Evolutionary conservation across 1,140 invertebrate species (phyloP), one percentile per base, ranked within the genome.

Genomic region (Phortica variegata): DNA sequence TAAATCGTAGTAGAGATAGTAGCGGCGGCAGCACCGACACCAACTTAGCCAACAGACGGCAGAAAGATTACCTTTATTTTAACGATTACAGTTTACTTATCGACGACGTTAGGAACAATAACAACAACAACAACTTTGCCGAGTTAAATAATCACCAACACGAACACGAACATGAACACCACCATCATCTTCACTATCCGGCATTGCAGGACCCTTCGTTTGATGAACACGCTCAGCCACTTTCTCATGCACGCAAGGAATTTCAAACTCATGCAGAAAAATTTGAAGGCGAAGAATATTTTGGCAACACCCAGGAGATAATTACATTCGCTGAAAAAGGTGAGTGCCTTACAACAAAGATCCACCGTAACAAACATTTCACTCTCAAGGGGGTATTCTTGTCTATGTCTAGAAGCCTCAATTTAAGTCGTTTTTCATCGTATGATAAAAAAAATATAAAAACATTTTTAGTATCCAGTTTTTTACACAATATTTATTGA

Each of bases 251-350:
- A n/a, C n/a, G n/a, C n/a, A n/a, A n/a, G n/a, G n/a, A n/a, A n/a
- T n/a, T n/a, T 46, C 10, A 16, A 12, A 19, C 32, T 9, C 20
- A 52, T 3, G 20, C 29, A 39, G 26, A 48, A 16, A 34, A 60
- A 20, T 77, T 80, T 26, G 80, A 81, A 45, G 76, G 80, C 12
- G 87, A 89, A 61, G 87, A 89, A 58, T 89, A 87, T 65, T 88
- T 87, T 74, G 88, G 85, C 9, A 83, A 84, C 49, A 89, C 88
- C 4, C 87, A 87, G 18, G 88, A 90, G 76, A 89, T 91, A 59
- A 89, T 90, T 57, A 85, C 86, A 10, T 91, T 91, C 68, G 87
- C 87, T 4, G 88, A 90, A 72, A 84, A 84, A 77, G 88, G 88
- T 89, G 78, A 82, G 81, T 52, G 16, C 18, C n/a, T n/a, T n/a